phyloP scores from a whole-genome alignment of 2,888 invertebrate species.

The Acleris laterana region DNA sequence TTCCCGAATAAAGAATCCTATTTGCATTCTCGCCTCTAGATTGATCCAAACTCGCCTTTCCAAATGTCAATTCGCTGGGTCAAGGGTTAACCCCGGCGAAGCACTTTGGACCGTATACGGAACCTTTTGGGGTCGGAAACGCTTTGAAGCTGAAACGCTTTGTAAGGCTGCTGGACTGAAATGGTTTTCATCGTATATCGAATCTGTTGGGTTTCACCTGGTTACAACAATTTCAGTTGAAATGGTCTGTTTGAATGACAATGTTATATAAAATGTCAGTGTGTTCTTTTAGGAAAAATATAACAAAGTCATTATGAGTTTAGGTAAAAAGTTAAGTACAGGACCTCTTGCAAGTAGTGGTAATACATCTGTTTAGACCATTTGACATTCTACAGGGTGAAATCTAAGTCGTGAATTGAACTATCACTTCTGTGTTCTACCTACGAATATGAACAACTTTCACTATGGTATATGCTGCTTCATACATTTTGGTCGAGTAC shows the following conservation, averaged over 20 bases:
- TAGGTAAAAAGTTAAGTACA: too few species aligned
- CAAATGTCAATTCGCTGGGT: conserved; percentile 65
- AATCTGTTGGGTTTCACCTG: conserved; percentile 31
- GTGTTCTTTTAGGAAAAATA: too few species aligned
- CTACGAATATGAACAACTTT: too few species aligned
- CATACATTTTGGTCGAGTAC: too few species aligned
- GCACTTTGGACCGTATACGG: conserved; percentile 1
- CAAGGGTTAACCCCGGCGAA: conserved; percentile 47
- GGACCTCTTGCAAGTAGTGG: too few species aligned
- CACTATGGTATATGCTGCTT: too few species aligned
- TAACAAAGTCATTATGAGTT: too few species aligned
- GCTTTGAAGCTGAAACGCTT: not conserved
- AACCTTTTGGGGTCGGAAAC: not conserved
- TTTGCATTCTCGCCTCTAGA: conserved; percentile 70
- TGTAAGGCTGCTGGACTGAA: conserved; percentile 23
- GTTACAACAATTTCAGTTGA: conserved; percentile 28
- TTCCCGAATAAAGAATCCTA: conserved; percentile 69
- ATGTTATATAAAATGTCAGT: not conserved
- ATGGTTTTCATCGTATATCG: conserved; percentile 36
- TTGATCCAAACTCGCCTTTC: conserved; percentile 67
- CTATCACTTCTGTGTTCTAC: too few species aligned
- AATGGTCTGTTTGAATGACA: conserved; percentile 1
- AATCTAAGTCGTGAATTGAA: too few species aligned
- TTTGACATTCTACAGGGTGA: too few species aligned
- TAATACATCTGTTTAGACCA: too few species aligned